Conservation (phyloP, 2,888 invertebrate species). For the Ormyrus nitidulus region DNA sequence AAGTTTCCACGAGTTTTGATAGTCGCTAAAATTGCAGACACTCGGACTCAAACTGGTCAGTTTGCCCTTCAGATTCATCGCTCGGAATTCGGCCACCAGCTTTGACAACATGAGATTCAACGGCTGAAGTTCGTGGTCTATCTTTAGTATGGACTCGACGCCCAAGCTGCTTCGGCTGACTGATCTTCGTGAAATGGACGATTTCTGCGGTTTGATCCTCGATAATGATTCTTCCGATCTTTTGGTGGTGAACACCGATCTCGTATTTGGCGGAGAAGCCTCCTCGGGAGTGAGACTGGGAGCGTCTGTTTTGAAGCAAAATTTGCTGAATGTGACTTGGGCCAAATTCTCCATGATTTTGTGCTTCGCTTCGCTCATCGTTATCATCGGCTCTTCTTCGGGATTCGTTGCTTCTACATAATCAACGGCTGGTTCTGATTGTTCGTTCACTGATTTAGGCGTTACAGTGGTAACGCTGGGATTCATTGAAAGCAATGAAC, state of each 20-base stretch:
- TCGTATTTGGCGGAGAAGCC: too few species aligned
- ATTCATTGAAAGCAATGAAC: too few species aligned
- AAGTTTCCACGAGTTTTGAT: neutral
- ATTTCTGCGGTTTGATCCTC: too few species aligned
- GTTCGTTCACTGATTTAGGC: neutral
- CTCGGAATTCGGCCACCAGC: slow-evolving; percentile 50
- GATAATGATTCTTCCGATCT: too few species aligned
- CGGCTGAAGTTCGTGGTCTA: slow-evolving; percentile 54
- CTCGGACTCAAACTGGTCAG: neutral
- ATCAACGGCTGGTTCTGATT: neutral
- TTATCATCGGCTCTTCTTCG: neutral
- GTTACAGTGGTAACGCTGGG: too few species aligned
- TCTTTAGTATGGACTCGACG: slow-evolving; percentile 59
- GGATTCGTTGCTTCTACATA: neutral
- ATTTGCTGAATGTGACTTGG: slow-evolving; percentile 25
- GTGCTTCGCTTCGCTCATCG: slow-evolving; percentile 25
- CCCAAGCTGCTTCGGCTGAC: slow-evolving; percentile 49
- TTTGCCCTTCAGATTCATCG: slow-evolving; percentile 30
- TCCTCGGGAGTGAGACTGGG: too few species aligned
- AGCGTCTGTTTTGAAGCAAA: neutral
- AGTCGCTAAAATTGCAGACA: neutral
- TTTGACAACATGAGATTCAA: slow-evolving; percentile 49
- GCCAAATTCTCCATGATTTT: slow-evolving; percentile 46
- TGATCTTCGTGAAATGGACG: slow-evolving; percentile 2
- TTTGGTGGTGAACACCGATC: too few species aligned